Percentiles rank a stretch among this genome's conserved stretches.
These are phyloP conservation scores for Procambarus virginalis DNA, from an alignment of 1,140 invertebrate species.

Conservation along the genomic window DNA sequence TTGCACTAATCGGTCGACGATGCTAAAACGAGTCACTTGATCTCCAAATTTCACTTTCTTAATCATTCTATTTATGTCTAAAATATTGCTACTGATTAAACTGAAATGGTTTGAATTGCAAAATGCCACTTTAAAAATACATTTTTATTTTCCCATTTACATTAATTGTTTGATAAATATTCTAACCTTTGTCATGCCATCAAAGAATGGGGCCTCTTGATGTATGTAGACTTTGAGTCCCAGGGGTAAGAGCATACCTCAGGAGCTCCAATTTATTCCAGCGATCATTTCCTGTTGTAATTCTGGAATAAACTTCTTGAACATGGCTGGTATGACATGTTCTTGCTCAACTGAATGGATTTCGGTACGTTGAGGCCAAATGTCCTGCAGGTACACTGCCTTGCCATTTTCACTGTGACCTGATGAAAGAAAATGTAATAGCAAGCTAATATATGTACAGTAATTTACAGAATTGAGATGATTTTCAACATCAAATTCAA, in stretches of 20 bases:
- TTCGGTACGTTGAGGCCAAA: slow-evolving; percentile 95
- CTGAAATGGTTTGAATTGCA: too few relatives aligned
- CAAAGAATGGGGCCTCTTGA: slow-evolving; percentile 98
- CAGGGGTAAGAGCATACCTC: slow-evolving; percentile 92
- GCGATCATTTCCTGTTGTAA: slow-evolving; percentile 79
- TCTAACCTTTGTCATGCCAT: slow-evolving; percentile 81
- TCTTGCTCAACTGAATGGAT: slow-evolving; percentile 92
- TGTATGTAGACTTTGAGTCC: slow-evolving; percentile 94
- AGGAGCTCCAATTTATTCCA: slow-evolving; percentile 90
- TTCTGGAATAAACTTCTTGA: slow-evolving; percentile 95
- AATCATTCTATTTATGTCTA: too few relatives aligned
- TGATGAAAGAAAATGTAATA: slow-evolving; percentile 71
- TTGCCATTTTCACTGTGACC: slow-evolving; percentile 82
- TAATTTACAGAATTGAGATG: too few relatives aligned
- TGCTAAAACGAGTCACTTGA: too few relatives aligned
- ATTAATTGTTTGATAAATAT: background rate
- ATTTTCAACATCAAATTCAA: too few relatives aligned
- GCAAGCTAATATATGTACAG: too few relatives aligned
- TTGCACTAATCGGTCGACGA: too few relatives aligned
- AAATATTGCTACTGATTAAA: too few relatives aligned
- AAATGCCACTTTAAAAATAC: too few relatives aligned
- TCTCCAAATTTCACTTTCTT: too few relatives aligned
- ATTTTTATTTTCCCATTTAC: too few relatives aligned
- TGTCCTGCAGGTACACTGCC: slow-evolving; percentile 88
- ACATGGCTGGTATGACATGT: slow-evolving; percentile 97